Evolutionary conservation across 2,888 invertebrate species (phyloP).

Genomic region (Hoplodrina ambigua): DNA sequence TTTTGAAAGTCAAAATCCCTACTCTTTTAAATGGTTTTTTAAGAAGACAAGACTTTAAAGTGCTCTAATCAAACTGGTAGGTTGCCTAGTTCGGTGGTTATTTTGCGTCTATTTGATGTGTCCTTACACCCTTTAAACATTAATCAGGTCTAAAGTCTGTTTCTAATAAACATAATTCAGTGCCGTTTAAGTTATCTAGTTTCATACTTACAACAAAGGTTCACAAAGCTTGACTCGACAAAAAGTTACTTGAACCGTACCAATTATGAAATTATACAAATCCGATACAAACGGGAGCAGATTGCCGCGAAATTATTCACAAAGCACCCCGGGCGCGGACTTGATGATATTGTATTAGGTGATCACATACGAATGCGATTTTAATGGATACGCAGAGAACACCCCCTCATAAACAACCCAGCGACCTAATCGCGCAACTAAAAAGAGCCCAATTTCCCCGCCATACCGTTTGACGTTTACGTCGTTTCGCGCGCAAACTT

Average conservation of each 20-base stretch:
- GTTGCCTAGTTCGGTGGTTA: too few relatives aligned
- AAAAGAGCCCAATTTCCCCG: slow-evolving; percentile 74
- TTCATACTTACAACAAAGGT: slow-evolving; percentile 25
- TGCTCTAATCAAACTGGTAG: too few relatives aligned
- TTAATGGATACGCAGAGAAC: slow-evolving; percentile 85
- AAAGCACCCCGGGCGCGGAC: slow-evolving; percentile 85
- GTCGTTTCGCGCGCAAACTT: slow-evolving; percentile 71
- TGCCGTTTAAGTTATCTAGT: slow-evolving; percentile 9
- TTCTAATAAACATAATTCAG: neutral
- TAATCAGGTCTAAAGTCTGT: neutral
- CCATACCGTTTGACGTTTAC: slow-evolving; percentile 72
- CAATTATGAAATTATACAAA: slow-evolving; percentile 84
- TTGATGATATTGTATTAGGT: slow-evolving; percentile 91
- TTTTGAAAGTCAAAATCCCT: too few relatives aligned
- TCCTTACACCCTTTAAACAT: neutral
- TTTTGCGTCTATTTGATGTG: too few relatives aligned
- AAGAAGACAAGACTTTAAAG: too few relatives aligned
- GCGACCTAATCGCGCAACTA: slow-evolving; percentile 67
- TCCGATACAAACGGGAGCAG: slow-evolving; percentile 86
- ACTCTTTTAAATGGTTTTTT: too few relatives aligned
- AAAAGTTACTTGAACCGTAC: slow-evolving; percentile 64
- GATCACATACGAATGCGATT: slow-evolving; percentile 91
- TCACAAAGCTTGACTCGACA: slow-evolving; percentile 39
- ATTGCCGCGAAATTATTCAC: slow-evolving; percentile 90
- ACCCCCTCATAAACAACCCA: slow-evolving; percentile 71